A percentile compares a stretch with the other conserved stretches of the same genome.
Conservation (phyloP, 2,888 invertebrate genomes). For the Acanthosepion lycidas region DNA sequence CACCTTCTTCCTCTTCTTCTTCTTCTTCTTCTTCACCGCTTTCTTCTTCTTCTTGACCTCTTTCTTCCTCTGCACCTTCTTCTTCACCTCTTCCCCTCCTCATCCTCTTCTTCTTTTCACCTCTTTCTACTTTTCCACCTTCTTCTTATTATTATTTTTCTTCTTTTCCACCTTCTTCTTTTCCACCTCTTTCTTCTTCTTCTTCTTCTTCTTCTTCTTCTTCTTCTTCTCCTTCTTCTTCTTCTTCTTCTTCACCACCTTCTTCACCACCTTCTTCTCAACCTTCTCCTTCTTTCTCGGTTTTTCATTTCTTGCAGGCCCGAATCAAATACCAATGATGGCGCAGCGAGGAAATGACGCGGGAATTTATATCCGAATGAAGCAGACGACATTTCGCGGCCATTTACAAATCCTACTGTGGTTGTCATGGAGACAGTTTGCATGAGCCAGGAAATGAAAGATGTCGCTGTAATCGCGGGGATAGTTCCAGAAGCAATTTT, state of each 20-base stretch:
- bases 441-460: constrained; percentile 8
- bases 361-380: not conserved
- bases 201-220: too few species aligned
- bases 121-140: too few species aligned
- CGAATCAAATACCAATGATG: not conserved
- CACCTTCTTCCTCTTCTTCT: too few species aligned
- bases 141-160: too few species aligned
- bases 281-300: not conserved
- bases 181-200: too few species aligned
- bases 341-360: not conserved
- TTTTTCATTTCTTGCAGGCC: not conserved
- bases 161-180: too few species aligned
- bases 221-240: not conserved
- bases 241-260: not conserved
- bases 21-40: not conserved
- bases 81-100: not conserved
- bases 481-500: not conserved
- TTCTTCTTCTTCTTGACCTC: too few species aligned
- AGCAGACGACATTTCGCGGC: not conserved
- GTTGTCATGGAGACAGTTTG: not conserved
- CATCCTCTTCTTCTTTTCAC: too few species aligned
- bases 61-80: too few species aligned
- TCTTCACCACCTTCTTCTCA: too few species aligned
- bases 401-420: not conserved
- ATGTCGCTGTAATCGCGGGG: not conserved